Evolutionary conservation across 1,140 invertebrate genomes (phyloP).

Genomic region (Brachionus plicatilis): DNA sequence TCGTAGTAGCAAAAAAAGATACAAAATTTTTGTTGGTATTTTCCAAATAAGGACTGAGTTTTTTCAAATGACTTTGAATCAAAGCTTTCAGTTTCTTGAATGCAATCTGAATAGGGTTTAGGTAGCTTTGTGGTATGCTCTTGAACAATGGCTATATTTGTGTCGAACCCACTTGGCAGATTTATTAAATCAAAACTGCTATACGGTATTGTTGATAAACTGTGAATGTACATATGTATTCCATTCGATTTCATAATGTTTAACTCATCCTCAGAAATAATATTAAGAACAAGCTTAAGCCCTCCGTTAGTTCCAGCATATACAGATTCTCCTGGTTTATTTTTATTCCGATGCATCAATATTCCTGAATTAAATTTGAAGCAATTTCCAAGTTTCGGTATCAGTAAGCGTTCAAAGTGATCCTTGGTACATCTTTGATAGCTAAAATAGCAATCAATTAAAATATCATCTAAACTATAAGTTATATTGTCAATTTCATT

Average conservation of each 20-base stretch:
- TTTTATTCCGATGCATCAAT: neutral
- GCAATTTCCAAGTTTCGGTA: neutral
- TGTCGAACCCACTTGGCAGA: neutral
- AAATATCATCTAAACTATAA: neutral
- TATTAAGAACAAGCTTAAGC: neutral
- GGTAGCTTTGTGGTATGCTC: neutral
- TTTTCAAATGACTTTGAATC: neutral
- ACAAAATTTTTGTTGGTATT: neutral
- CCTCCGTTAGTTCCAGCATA: neutral
- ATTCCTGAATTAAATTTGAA: neutral
- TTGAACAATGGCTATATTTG: neutral
- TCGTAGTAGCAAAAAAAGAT: neutral
- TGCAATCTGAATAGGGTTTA: neutral
- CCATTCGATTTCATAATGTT: neutral
- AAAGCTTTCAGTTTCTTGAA: neutral
- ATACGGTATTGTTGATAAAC: neutral
- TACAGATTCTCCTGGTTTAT: neutral
- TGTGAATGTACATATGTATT: neutral
- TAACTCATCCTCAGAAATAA: neutral
- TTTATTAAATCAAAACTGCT: neutral
- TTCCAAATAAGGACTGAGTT: neutral
- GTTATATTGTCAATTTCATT: neutral
- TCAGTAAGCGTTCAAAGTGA: neutral
- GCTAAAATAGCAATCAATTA: neutral
- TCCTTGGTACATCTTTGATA: neutral